Conservation (phyloP, 2,113 vertebrate species). For the Alexandromys fortis region DNA sequence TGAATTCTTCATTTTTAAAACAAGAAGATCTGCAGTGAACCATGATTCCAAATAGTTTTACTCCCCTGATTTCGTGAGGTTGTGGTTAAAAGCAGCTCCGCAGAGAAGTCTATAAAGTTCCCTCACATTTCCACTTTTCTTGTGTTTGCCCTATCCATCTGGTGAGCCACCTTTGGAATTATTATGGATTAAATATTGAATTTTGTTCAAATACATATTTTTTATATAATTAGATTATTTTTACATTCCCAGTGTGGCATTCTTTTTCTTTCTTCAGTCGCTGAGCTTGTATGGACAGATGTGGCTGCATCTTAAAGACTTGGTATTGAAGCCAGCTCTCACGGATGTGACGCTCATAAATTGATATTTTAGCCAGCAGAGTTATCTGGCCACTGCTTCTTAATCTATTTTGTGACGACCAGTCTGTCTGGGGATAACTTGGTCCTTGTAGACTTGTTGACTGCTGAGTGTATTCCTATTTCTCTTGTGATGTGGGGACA, state of each 20-base stretch:
- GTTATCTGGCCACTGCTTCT: not conserved
- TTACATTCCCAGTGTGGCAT: not conserved
- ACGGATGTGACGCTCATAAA: not conserved
- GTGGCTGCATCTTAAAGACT: slow-evolving; percentile 28
- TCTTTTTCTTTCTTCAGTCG: not conserved
- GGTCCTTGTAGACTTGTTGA: not conserved
- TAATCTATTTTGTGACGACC: not conserved
- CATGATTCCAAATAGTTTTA: not conserved
- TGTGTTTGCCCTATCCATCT: not conserved
- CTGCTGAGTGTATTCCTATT: not conserved
- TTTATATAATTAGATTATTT: slow-evolving; percentile 18
- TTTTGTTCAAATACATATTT: slow-evolving; percentile 52
- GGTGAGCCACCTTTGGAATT: slow-evolving; percentile 27
- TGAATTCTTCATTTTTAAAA: not conserved
- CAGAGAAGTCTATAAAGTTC: not conserved
- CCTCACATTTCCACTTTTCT: not conserved
- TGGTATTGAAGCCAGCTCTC: slow-evolving; percentile 9
- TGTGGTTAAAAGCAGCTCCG: slow-evolving; percentile 38
- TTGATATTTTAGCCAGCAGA: not conserved
- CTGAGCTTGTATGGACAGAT: not conserved
- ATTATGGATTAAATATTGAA: not conserved
- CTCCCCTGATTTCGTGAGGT: not conserved
- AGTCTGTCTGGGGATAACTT: not conserved
- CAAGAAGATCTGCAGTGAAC: not conserved
- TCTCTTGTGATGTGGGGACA: slow-evolving; percentile 43